A percentile compares a stretch with the other conserved stretches of the same genome.
Conservation (phyloP, 2,888 invertebrate species). For the Tenthredo mesomela region DNA sequence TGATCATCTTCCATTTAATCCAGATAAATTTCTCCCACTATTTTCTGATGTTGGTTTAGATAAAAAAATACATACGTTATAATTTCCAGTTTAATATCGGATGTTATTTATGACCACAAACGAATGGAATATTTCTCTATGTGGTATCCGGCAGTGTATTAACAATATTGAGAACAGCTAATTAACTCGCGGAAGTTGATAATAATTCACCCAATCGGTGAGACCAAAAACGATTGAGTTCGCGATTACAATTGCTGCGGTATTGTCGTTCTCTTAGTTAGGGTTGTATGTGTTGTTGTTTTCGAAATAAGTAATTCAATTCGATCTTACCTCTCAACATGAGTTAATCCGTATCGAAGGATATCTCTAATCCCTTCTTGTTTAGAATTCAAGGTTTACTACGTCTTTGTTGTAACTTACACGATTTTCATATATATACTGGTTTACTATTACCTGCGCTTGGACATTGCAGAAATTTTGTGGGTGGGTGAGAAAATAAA, state of each 20-base stretch:
- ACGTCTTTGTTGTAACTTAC: not conserved
- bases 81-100: not conserved
- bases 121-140: not conserved
- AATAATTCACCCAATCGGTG: not conserved
- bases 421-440: slow-evolving; percentile 4
- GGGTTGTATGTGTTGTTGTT: not conserved
- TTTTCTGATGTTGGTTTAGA: not conserved
- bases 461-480: not conserved
- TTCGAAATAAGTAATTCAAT: not conserved
- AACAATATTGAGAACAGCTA: not conserved
- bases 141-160: not conserved
- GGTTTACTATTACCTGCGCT: not conserved
- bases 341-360: not conserved
- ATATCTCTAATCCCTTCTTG: not conserved
- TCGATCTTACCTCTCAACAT: not conserved
- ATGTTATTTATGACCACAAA: not conserved
- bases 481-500: not conserved
- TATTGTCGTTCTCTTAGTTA: not conserved
- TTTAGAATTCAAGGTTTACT: not conserved
- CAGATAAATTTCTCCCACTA: not conserved
- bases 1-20: not conserved
- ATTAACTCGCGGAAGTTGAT: not conserved
- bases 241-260: not conserved
- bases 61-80: not conserved
- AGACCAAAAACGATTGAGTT: not conserved